phyloP scores from a whole-genome alignment of 1,140 invertebrate species.

The Limonius californicus region DNA sequence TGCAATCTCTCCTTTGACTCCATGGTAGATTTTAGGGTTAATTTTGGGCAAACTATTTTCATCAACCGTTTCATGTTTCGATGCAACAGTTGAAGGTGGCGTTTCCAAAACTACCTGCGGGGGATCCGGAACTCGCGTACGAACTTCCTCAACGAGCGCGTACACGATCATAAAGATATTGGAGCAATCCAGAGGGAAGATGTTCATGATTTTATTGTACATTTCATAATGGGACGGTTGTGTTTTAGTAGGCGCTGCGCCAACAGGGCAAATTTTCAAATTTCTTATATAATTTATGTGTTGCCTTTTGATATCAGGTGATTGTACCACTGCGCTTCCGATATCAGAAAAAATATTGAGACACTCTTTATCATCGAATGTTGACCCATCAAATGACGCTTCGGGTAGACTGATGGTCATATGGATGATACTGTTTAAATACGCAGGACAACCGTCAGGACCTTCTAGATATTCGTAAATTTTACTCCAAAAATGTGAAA shows the following conservation, averaged over 20 bases:
- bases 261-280: conserved; percentile 19
- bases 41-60: too few relatives aligned
- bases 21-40: too few relatives aligned
- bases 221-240: conserved; percentile 10
- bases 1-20: too few relatives aligned
- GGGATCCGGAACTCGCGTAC: too few relatives aligned
- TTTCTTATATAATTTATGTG: conserved; percentile 28
- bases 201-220: conserved; percentile 24
- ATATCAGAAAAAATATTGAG: neutral
- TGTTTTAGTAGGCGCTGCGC: conserved; percentile 11
- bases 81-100: conserved; percentile 12
- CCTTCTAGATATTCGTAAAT: neutral
- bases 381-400: neutral
- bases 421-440: neutral
- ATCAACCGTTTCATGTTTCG: too few relatives aligned
- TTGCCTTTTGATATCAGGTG: conserved; percentile 24
- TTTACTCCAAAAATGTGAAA: neutral
- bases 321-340: neutral
- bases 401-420: neutral
- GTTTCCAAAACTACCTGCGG: too few relatives aligned
- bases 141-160: conserved; percentile 14
- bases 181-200: conserved; percentile 21
- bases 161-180: conserved; percentile 16
- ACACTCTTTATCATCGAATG: neutral
- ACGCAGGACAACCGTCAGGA: neutral